Base-by-base conservation (phyloP, 2,888 invertebrate genomes). In the Catocala nupta region DNA sequence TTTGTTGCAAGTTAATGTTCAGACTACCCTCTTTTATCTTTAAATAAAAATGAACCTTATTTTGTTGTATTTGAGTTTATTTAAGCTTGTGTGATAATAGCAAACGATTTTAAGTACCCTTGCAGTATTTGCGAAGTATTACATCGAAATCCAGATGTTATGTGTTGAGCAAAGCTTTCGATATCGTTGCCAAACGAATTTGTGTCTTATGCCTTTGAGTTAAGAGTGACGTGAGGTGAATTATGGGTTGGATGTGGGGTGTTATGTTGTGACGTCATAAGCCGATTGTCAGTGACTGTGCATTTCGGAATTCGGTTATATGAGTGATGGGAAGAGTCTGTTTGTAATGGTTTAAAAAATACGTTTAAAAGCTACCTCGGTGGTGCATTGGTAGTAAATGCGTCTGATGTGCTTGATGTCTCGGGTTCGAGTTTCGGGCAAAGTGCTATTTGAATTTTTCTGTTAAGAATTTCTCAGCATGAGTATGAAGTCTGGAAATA, bases 111-210 rank as follows among this genome's bases (percentile, higher is more conserved):
- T 56, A 67, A 78, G 71, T 64, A 48, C 68, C 63, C 70, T 60
- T 70, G 73, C 33, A 72, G 84, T 75, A 86, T 89, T 90, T 86
- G 86, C 83, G 83, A 84, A 86, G 83, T 83, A 88, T 90, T 88
- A 90, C 89, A 85, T 81, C 86, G 81, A 82, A 86, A 80, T 83
- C 83, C 86, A 86, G 82, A 88, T 88, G 87, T 84, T 83, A 78
- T 64, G 62, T 74, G 55, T 63, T 61, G 49, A 45, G 74, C 60
- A 73, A 63, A 52, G 47, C 61, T 42, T 5, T 36, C 68, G 47
- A 63, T 4, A 39, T 36, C 0, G n/a, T 5, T 39, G 50, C 47
- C 65, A 63, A 43, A 13, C 13, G 9, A 53, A 51, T 60, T 53
- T 61, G 5, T 39, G 39, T 16, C 10, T 47, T 64, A 43, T 51